Base-by-base conservation (phyloP, 2,888 invertebrate genomes). In the Apodemia zela region DNA sequence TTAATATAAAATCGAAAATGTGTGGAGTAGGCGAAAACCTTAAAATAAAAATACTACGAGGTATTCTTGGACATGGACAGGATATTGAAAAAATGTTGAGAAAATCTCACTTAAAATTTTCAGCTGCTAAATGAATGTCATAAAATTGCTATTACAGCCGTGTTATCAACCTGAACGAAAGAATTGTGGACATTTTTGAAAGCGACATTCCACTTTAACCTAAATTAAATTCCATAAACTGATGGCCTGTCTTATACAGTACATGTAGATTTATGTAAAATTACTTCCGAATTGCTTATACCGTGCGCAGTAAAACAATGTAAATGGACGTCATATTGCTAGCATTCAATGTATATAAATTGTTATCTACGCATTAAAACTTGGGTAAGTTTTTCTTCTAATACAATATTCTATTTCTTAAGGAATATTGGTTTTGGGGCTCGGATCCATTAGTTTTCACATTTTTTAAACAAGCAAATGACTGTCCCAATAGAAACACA, bases 151-250 rank as follows among this genome's bases (percentile, higher is more conserved):
- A 49, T 49, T 49, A 49, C 17, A 49, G 49, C 49, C n/a, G 17
- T 18, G 17, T 49, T 49, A 49, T 49, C 49, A 17, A 49, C 49
- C 49, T 49, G 49, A 18, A 18, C 49, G 49, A 49, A 49, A 49
- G 18, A 49, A 49, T 17, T 49, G 49, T 18, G 8, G 49, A 49
- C 49, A n/a, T 49, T 49, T 49, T 49, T 11, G 49, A 8, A 18
- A 17, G 49, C 17, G 38, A 38, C 17, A 49, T 49, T 49, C 49
- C 49, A 49, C 18, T 18, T 49, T n/a, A 18, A 47, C 10, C n/a
- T 2, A 49, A 49, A 49, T 49, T 49, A 49, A 49, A 49, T 49
- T 49, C 49, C 49, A 49, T 49, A 49, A 49, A 18, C 49, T 8
- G 49, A 49, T n/a, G 18, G 49, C 17, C 49, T 49, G 49, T 7